phyloP scores from a whole-genome alignment of 2,113 vertebrate genomes.

The Halichoerus grypus region DNA sequence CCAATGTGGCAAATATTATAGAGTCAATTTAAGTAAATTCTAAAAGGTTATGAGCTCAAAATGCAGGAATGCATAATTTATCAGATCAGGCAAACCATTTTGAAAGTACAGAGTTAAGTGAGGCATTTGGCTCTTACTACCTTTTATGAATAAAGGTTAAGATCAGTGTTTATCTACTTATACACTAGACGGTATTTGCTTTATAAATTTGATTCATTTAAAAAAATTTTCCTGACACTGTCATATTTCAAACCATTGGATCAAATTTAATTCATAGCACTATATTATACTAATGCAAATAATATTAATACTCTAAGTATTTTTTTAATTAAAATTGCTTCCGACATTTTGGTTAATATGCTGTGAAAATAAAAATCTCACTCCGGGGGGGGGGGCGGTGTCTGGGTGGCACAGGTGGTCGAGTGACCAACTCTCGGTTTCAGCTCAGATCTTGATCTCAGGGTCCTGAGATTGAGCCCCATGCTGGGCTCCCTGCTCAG shows the following conservation, averaged over 20 bases:
- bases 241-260: slow-evolving; percentile 77
- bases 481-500: background rate
- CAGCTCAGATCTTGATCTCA: background rate
- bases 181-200: slow-evolving; percentile 82
- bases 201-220: slow-evolving; percentile 84
- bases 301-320: slow-evolving; percentile 19
- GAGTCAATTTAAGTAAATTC: slow-evolving; percentile 84
- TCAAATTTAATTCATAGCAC: slow-evolving; percentile 66
- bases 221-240: slow-evolving; percentile 76
- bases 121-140: slow-evolving; percentile 80
- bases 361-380: slow-evolving; percentile 54
- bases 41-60: slow-evolving; percentile 84
- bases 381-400: background rate
- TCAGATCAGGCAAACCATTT: slow-evolving; percentile 85
- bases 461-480: background rate
- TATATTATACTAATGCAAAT: slow-evolving; percentile 63
- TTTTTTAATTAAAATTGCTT: slow-evolving; percentile 25
- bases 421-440: background rate
- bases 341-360: slow-evolving; percentile 43
- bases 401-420: background rate
- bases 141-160: slow-evolving; percentile 85
- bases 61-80: slow-evolving; percentile 88
- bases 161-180: slow-evolving; percentile 84
- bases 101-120: slow-evolving; percentile 83
- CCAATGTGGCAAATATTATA: slow-evolving; percentile 80